Evolutionary conservation across 2,797 vertebrate species (phyloP), one percentile per base, ranked within the genome.

Genomic region (Cyclopterus lumpus): DNA sequence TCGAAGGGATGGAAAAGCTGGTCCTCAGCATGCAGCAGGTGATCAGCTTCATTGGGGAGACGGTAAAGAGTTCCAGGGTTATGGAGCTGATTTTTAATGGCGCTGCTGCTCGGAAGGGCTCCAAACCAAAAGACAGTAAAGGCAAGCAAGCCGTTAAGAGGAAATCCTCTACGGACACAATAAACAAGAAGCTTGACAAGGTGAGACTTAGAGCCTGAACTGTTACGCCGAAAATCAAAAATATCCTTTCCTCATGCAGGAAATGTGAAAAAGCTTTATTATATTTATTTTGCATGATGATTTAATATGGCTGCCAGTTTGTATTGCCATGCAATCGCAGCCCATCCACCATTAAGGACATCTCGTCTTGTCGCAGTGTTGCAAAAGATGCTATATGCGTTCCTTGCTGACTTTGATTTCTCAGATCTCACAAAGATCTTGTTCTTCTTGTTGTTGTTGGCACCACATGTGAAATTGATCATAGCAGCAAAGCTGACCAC

Each of bases 1-100:
- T 98, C 26, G 96, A 97, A 51, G 96, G 96, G 73, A 93, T 97
- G 90, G 97, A 97, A 70, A 95, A 94, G 71, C 89, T 95, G 80
- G 93, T 98, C 74, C 93, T 94, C 67, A 94, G 94, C 84, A 94
- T 97, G 81, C 96, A 98, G 86, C 95, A 96, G 85, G 92, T 95
- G 60, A 92, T 97, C 88, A 88, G 93, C 90, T 96, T 95, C 87
- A 93, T 98, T 3, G 91, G 93, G 66, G 95, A 97, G 84, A 95
- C 92, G 2, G 93, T 97, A 77, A 97, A 96, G 90, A 92, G 88
- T 26, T 95, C 95, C 28, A 84, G 87, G 75, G 87, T 96, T 55
- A 94, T 92, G 83, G 94, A 95, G 75, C 84, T 94, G 80, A 92
- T 95, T 85, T 91, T 93, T 67, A 96, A 95, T 89, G 91, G 92